Base-by-base conservation (phyloP, 37 sponge, comb jelly and placozoan species). In the Amphimedon queenslandica region DNA sequence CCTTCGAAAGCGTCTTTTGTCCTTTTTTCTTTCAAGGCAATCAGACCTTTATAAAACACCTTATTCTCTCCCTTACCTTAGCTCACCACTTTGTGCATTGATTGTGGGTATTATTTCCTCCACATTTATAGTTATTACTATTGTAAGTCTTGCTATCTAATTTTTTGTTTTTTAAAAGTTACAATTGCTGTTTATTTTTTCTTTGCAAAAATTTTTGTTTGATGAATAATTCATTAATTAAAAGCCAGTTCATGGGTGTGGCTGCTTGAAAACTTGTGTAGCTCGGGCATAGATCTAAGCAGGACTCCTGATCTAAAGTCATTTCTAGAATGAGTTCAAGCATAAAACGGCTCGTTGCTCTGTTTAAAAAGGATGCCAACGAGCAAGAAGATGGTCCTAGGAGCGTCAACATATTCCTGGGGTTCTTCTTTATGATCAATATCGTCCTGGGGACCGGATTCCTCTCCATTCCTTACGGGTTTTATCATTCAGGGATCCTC, bases 401-500 rank as follows among this genome's bases (percentile, higher is more conserved):
- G n/a, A n/a, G n/a, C n/a, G 41, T 71, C 27, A 27, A 40, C 13
- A 36, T 71, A 16, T 29, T 43, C 51, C 30, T 41, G 1, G 72
- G 72, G 16, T 71, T 42, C 31, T 71, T 71, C 72, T 42, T 71
- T 11, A 25, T 51, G 11, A 27, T 71, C 25, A 71, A 71, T 40
- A 47, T 47, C 20, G 28, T 42, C 4, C 28, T 71, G 5, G 72
- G 72, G 2, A 71, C 42, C 28, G 72, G 72, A 29, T 71, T 42
- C 24, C 51, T 71, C 32, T 28, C 53, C 5, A 47, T 71, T 10
- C 57, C 72, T 25, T 71, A 40, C 30, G 47, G 60, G 27, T 79
- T 79, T 35, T 81, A 75, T 42, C 64, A 65, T 34, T 43, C 76
- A 1, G 82, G 82, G 6, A 30, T 74, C 30, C 2, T 81, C 3